Conservation (phyloP, 1,140 invertebrate species). For the Papilio aristodemus region DNA sequence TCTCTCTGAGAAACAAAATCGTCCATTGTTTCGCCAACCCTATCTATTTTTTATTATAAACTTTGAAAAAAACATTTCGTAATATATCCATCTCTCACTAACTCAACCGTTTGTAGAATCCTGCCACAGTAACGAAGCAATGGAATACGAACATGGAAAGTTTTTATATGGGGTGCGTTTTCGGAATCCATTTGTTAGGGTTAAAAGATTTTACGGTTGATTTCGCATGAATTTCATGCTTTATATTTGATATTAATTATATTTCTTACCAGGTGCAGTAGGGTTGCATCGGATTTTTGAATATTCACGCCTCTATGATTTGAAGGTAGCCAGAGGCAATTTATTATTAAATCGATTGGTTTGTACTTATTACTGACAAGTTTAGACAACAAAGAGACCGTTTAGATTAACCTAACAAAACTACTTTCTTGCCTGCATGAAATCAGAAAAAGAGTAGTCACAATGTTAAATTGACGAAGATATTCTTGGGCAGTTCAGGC, state of each 20-base stretch:
- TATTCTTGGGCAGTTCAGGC: too few relatives aligned
- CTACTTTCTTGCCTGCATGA: too few relatives aligned
- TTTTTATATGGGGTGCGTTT: conserved; percentile 10
- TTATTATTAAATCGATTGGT: conserved; percentile 31
- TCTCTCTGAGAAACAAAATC: conserved; percentile 40
- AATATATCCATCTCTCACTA: conserved; percentile 31
- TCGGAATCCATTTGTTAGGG: conserved; percentile 36
- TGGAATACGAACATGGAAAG: neutral
- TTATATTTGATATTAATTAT: conserved; percentile 61
- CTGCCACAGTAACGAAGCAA: neutral
- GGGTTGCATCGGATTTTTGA: conserved; percentile 39
- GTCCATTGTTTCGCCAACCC: conserved; percentile 36
- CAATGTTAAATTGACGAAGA: too few relatives aligned
- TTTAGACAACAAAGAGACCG: neutral
- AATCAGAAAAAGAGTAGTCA: too few relatives aligned
- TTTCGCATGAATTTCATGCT: conserved; percentile 47
- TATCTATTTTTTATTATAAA: conserved; percentile 20
- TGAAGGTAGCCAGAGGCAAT: conserved; percentile 41
- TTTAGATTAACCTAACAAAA: neutral
- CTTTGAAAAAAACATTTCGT: conserved; percentile 9
- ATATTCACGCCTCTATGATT: conserved; percentile 49
- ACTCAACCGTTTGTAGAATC: neutral
- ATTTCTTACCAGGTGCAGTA: conserved; percentile 52
- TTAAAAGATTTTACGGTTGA: conserved; percentile 59
- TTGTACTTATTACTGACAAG: neutral